These are phyloP conservation scores for Lamellibrachia luymesi DNA, from an alignment of 1,140 invertebrate genomes.

Conservation along the genomic window DNA sequence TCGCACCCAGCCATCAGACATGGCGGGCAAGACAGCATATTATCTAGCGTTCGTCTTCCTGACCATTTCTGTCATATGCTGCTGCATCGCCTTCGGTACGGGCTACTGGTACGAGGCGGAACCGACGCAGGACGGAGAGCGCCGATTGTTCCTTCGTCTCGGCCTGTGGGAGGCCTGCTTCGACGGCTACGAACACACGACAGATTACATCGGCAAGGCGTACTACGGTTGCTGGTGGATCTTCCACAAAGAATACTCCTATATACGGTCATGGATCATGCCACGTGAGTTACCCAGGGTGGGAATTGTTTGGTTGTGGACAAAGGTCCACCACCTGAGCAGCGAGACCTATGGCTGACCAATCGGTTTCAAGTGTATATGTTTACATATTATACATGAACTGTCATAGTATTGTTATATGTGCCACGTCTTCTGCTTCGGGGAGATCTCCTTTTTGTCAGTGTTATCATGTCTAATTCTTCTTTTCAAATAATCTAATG, in stretches of 20 bases:
- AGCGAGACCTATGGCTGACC: neutral
- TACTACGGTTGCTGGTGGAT: constrained; percentile 93
- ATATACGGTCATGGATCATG: constrained; percentile 81
- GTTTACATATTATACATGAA: no score
- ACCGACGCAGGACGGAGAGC: neutral
- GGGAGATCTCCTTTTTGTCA: no score
- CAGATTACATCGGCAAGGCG: constrained; percentile 85
- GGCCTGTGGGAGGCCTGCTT: constrained; percentile 98
- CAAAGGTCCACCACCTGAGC: neutral
- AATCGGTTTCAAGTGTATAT: neutral
- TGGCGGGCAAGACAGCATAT: constrained; percentile 24
- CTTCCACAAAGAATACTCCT: constrained; percentile 85
- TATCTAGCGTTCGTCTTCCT: constrained; percentile 17
- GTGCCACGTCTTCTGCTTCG: neutral
- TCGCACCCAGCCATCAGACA: constrained; percentile 1
- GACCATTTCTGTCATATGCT: constrained; percentile 20
- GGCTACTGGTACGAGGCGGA: constrained; percentile 28
- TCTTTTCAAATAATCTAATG: no score
- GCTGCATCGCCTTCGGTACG: constrained; percentile 25
- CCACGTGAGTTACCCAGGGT: constrained; percentile 64
- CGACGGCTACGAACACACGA: constrained; percentile 84
- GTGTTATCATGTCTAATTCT: no score
- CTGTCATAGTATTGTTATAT: no score
- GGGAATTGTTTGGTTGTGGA: neutral
- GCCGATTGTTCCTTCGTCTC: constrained; percentile 87